Evolutionary conservation across 1,140 invertebrate genomes (phyloP).

Genomic region (Pogonomyrmex californicus): DNA sequence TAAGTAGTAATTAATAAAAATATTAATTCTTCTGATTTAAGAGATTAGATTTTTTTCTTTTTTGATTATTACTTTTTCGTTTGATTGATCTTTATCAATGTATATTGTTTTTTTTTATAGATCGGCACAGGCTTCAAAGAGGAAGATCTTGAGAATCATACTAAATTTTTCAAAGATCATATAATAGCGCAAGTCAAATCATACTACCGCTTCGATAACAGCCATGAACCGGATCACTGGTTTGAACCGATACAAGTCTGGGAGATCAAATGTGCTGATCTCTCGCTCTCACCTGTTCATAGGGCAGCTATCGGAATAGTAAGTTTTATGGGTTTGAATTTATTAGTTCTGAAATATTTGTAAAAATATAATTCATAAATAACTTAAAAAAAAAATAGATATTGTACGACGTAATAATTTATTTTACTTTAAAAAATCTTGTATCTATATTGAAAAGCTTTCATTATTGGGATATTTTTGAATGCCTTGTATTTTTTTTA

Average conservation of each 20-base stretch:
- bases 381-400: background rate
- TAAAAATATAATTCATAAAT: background rate
- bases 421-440: background rate
- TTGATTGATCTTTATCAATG: constrained; percentile 25
- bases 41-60: background rate
- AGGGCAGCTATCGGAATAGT: constrained; percentile 95
- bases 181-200: constrained; percentile 92
- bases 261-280: constrained; percentile 99
- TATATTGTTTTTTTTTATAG: constrained; percentile 85
- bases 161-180: constrained; percentile 93
- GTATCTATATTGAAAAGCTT: background rate
- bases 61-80: background rate
- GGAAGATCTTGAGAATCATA: constrained; percentile 94
- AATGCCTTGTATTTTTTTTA: background rate
- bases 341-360: background rate
- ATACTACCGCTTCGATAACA: constrained; percentile 95
- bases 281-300: constrained; percentile 98
- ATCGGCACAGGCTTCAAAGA: constrained; percentile 99
- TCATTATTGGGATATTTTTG: background rate
- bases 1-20: too few species aligned
- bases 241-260: constrained; percentile 97
- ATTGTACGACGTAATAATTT: background rate
- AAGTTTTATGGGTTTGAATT: background rate
- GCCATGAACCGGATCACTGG: constrained; percentile 97
- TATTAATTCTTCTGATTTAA: background rate